Conservation (phyloP, 1,140 invertebrate species). For the Pogonus chalceus region DNA sequence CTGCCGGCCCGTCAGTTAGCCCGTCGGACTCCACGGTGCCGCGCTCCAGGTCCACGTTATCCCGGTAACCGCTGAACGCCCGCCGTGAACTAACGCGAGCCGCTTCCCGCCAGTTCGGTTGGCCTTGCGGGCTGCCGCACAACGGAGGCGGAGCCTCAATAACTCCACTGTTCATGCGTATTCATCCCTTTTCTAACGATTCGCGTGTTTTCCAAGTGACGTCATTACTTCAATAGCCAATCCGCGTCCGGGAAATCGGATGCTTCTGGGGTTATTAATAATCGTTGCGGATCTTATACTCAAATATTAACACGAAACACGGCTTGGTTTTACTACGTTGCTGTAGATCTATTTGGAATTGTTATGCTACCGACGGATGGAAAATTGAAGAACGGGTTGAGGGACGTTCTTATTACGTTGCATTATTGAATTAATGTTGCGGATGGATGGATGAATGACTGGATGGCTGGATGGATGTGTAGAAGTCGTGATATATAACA, state of each 20-base stretch:
- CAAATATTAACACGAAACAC: no score
- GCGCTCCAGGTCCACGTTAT: conserved; percentile 25
- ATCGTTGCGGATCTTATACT: no score
- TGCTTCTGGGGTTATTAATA: no score
- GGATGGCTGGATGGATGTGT: no score
- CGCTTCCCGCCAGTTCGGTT: not conserved
- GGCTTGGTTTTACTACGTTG: no score
- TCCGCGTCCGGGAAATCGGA: not conserved
- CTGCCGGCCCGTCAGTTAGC: conserved; percentile 24
- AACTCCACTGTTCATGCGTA: not conserved
- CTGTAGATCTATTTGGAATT: no score
- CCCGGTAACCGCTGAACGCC: not conserved
- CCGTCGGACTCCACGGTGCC: conserved; percentile 28
- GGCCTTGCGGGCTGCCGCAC: not conserved
- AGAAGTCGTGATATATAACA: no score
- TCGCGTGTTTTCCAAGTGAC: not conserved
- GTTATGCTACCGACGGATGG: no score
- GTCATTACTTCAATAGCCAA: not conserved
- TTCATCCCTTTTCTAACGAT: not conserved
- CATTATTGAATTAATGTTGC: no score
- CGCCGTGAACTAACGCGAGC: not conserved
- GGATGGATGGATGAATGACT: no score
- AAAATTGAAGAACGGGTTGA: no score
- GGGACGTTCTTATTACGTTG: no score
- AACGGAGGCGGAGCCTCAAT: not conserved